Evolutionary conservation across 2,797 vertebrate species (phyloP), one percentile per base, ranked within the genome.

Genomic region (Tadarida brasiliensis): DNA sequence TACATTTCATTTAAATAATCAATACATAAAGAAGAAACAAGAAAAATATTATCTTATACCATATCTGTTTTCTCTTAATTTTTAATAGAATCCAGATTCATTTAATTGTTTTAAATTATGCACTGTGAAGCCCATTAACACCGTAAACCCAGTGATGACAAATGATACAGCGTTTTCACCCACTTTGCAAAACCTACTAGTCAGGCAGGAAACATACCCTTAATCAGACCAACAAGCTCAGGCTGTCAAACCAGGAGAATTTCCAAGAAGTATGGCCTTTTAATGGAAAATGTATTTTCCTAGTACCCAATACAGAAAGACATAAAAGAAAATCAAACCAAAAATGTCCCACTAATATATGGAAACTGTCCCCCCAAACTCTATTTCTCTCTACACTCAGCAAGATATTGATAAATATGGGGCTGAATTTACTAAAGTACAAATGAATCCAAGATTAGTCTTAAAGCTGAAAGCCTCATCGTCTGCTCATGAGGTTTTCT

Each of bases 291-390:
- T 59, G 71, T 14, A 71, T 85, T 87, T 89, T 84, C 35, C 35
- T 84, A 84, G 47, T 54, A 61, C 24, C 70, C 44, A 78, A 83
- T 63, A 85, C 12, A 78, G 9, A 85, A 30, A 90, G 47, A 73
- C 24, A 74, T 54, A 11, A 90, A 94, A 90, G 61, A 74, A 89
- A 93, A 81, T 44, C 11, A 78, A 88, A 94, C 78, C 39, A 30
- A 82, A 70, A 91, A 74, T 44, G 39, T 83, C 61, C 81, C 49
- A 87, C 3, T 54, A 73, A 88, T 54, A 73, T 44, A 81, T 1
- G 90, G 51, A 91, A 84, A 83, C 16, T 78, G 11, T 39, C 24
- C 87, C 70, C 94, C 61, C 61, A 94, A 94, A 89, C 28, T 83
- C 68, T 67, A 39, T 95, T 59, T 80, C 47, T 84, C 28, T 81